These are phyloP conservation scores for Barbus barbus DNA, from an alignment of 2,113 vertebrate genomes.

Conservation along the genomic window DNA sequence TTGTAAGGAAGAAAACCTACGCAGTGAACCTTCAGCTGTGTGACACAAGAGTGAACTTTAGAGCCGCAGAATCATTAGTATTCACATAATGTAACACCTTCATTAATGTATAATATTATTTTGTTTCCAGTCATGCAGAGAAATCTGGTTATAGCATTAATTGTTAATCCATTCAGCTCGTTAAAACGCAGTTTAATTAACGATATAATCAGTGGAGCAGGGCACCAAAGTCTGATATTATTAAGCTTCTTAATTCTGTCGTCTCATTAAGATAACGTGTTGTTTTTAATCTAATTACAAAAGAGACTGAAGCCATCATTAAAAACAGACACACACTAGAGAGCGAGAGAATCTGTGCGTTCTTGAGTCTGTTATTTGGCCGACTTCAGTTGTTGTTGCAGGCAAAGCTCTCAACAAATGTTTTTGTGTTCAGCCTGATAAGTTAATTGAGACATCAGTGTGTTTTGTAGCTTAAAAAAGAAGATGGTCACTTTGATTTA, in stretches of 20 bases:
- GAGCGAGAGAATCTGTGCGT: constrained; percentile 12
- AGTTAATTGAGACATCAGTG: constrained; percentile 17
- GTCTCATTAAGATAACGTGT: constrained; percentile 44
- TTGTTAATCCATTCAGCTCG: constrained; percentile 50
- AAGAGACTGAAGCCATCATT: constrained; percentile 40
- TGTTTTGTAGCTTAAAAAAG: background rate
- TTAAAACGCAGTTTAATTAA: constrained; percentile 50
- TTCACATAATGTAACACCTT: constrained; percentile 33
- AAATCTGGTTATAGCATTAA: constrained; percentile 38
- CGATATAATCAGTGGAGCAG: constrained; percentile 47
- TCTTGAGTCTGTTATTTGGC: background rate
- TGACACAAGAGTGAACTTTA: background rate
- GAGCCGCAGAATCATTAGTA: constrained; percentile 20
- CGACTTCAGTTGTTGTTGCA: background rate
- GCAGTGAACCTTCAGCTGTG: background rate
- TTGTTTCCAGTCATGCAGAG: constrained; percentile 31
- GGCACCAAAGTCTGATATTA: constrained; percentile 43
- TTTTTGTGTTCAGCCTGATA: background rate
- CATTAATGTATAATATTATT: constrained; percentile 44
- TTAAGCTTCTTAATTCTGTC: constrained; percentile 45
- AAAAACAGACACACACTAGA: constrained; percentile 18
- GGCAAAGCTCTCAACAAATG: background rate
- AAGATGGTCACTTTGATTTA: constrained; percentile 14
- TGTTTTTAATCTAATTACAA: constrained; percentile 53
- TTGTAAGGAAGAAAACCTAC: background rate